A percentile compares a stretch with the other conserved stretches of the same genome.
These are phyloP conservation scores for Sterna hirundo DNA, from an alignment of 2,113 vertebrate genomes.

Conservation along the genomic window DNA sequence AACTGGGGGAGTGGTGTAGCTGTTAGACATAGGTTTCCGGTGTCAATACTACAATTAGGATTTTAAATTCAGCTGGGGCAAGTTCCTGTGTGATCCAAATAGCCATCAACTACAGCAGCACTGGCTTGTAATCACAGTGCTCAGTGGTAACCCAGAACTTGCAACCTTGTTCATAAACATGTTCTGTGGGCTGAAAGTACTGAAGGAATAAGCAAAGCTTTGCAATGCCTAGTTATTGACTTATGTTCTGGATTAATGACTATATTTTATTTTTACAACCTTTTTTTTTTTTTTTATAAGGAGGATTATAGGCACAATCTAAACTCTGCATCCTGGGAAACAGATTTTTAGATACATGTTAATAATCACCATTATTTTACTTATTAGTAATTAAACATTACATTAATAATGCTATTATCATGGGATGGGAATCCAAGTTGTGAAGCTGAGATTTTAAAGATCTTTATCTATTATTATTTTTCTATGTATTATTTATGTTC, in stretches of 20 bases:
- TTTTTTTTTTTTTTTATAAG: neutral
- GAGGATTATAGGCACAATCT: neutral
- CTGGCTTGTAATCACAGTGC: neutral
- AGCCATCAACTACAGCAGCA: neutral
- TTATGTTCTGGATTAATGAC: neutral
- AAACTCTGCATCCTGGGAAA: neutral
- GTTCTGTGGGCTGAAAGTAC: neutral
- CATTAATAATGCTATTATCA: constrained; percentile 10
- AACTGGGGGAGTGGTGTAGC: neutral
- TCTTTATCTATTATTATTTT: neutral
- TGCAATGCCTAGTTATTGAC: neutral
- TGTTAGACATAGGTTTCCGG: neutral
- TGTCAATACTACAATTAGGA: neutral
- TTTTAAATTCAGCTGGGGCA: constrained; percentile 23
- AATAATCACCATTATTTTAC: constrained; percentile 15
- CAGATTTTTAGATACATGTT: neutral
- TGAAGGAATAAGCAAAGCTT: neutral
- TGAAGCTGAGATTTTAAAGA: neutral
- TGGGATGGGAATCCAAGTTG: neutral
- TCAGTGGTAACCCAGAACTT: neutral
- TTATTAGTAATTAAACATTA: constrained; percentile 31
- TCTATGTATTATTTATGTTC: constrained; percentile 15
- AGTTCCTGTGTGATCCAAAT: constrained; percentile 7
- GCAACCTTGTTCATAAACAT: neutral
- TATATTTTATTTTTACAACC: neutral